phyloP scores from a whole-genome alignment of 2,888 invertebrate species.

The Latheticus oryzae region DNA sequence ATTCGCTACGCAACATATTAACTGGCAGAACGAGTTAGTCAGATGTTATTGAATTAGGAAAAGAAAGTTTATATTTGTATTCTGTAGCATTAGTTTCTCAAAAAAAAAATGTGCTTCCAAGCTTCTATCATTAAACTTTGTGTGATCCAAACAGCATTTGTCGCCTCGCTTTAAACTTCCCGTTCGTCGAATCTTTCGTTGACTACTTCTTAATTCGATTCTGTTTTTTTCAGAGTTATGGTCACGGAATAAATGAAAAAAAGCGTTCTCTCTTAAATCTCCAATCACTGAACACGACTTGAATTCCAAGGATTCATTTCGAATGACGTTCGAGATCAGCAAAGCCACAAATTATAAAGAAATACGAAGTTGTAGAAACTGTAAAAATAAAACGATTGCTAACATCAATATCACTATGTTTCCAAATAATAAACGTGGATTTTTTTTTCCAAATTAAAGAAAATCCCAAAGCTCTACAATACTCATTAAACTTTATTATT shows the following conservation, averaged over 20 bases:
- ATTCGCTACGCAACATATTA: too few relatives aligned
- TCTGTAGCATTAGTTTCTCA: too few relatives aligned
- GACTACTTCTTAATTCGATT: slow-evolving; percentile 27
- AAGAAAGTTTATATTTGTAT: too few relatives aligned
- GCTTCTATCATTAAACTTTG: too few relatives aligned
- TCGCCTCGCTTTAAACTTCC: too few relatives aligned
- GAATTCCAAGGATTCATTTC: slow-evolving; percentile 35
- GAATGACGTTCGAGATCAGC: slow-evolving; percentile 36
- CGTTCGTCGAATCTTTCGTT: too few relatives aligned
- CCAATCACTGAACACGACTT: slow-evolving; percentile 34
- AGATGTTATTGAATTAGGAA: too few relatives aligned
- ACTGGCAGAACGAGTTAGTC: too few relatives aligned
- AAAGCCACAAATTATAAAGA: slow-evolving; percentile 43
- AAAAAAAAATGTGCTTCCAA: too few relatives aligned
- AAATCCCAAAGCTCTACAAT: slow-evolving; percentile 7
- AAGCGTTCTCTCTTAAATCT: slow-evolving; percentile 31
- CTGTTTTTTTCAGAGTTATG: slow-evolving; percentile 30
- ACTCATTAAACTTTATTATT: slow-evolving; percentile 37
- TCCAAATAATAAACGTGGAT: slow-evolving; percentile 33
- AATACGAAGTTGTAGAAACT: slow-evolving; percentile 33
- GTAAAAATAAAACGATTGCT: slow-evolving; percentile 39
- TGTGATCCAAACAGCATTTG: too few relatives aligned
- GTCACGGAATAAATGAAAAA: slow-evolving; percentile 34
- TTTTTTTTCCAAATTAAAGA: slow-evolving; percentile 9
- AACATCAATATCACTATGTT: slow-evolving; percentile 39